phyloP scores from a whole-genome alignment of 2,797 vertebrate genomes.

The Oryzias dopingdopingensis region DNA sequence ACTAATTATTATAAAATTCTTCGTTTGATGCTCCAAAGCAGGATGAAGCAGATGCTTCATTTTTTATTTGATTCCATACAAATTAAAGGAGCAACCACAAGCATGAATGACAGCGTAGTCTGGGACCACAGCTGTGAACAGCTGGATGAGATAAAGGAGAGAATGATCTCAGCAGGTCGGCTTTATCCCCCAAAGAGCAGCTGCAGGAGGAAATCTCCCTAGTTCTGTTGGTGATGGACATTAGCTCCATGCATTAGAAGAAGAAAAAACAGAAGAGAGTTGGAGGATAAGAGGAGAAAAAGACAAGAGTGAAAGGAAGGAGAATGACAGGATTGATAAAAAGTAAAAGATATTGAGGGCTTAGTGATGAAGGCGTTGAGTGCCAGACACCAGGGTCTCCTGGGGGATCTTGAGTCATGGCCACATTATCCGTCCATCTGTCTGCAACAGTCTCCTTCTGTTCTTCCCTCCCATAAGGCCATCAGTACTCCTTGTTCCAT shows the following conservation, averaged over 20 bases:
- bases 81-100: too few relatives aligned
- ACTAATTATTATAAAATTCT: too few relatives aligned
- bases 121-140: conserved; percentile 8
- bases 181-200: conserved; percentile 33
- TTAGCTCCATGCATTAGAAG: conserved; percentile 60
- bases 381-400: conserved; percentile 47
- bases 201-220: conserved; percentile 52
- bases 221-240: conserved; percentile 45
- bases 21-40: too few relatives aligned
- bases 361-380: conserved; percentile 38
- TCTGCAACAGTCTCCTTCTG: conserved; percentile 21
- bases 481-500: conserved; percentile 5
- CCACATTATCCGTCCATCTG: conserved; percentile 66
- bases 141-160: conserved; percentile 29
- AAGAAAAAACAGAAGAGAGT: conserved; percentile 14
- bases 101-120: not conserved
- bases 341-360: conserved; percentile 19
- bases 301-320: conserved; percentile 10
- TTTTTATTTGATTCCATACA: too few relatives aligned
- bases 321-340: conserved; percentile 17
- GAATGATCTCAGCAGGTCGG: conserved; percentile 37
- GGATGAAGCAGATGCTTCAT: too few relatives aligned
- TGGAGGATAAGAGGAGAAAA: not conserved
- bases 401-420: conserved; percentile 50
- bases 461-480: conserved; percentile 13